phyloP scores from a whole-genome alignment of 2,888 invertebrate genomes.

The Agonopterix alstromeriana region DNA sequence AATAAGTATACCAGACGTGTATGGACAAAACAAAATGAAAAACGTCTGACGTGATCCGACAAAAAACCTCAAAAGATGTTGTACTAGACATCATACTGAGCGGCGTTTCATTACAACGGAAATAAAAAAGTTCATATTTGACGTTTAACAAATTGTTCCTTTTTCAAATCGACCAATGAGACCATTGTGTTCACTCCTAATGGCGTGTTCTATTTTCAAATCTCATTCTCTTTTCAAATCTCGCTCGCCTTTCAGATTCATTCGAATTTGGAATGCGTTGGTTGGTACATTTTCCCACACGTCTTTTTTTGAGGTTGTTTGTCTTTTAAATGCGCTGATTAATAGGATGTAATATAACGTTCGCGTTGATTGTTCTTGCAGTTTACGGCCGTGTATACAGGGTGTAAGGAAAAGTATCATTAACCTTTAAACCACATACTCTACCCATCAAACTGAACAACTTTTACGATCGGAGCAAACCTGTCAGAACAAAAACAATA shows the following conservation, averaged over 20 bases:
- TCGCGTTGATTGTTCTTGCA: conserved; percentile 48
- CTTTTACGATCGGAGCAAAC: too few relatives aligned
- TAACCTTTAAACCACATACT: too few relatives aligned
- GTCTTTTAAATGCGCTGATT: conserved; percentile 72
- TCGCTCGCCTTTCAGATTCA: conserved; percentile 71
- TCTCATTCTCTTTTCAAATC: conserved; percentile 76
- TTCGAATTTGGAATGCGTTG: conserved; percentile 74
- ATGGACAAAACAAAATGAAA: conserved; percentile 64
- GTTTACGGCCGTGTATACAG: conserved; percentile 18
- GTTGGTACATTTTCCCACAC: conserved; percentile 70
- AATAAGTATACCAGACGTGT: conserved; percentile 48
- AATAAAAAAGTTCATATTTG: conserved; percentile 75
- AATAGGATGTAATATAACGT: conserved; percentile 47
- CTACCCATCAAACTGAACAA: too few relatives aligned
- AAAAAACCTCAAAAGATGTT: conserved; percentile 59
- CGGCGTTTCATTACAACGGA: conserved; percentile 68
- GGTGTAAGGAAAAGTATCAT: too few relatives aligned
- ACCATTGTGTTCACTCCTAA: conserved; percentile 74
- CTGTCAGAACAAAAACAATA: too few relatives aligned
- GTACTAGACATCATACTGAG: conserved; percentile 67
- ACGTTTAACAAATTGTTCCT: conserved; percentile 78
- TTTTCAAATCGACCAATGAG: conserved; percentile 77
- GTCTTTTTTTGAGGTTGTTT: conserved; percentile 53
- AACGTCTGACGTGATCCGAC: conserved; percentile 56
- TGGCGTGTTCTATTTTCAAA: conserved; percentile 76